Evolutionary conservation across 2,113 vertebrate genomes (phyloP).

Genomic region (Conger conger): DNA sequence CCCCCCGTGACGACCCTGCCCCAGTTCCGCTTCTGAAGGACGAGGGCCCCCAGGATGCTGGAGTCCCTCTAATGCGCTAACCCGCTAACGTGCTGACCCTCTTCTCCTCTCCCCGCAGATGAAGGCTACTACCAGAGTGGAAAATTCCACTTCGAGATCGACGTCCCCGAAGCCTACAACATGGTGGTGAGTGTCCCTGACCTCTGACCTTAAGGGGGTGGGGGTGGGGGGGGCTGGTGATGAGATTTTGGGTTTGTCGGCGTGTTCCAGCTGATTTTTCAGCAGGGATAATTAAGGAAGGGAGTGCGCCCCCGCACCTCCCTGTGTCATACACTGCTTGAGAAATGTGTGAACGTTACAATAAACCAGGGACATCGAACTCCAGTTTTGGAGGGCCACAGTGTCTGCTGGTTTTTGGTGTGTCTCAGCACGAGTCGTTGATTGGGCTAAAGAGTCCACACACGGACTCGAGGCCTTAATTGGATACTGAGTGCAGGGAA

Average conservation of each 20-base stretch:
- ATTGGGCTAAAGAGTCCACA: too few relatives aligned
- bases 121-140: slow-evolving; percentile 98
- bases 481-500: too few relatives aligned
- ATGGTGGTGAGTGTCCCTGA: slow-evolving; percentile 90
- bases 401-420: too few relatives aligned
- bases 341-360: neutral
- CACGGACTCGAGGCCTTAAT: too few relatives aligned
- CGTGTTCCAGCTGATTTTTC: neutral
- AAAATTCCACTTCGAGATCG: slow-evolving; percentile 95
- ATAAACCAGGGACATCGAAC: too few relatives aligned
- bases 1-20: neutral
- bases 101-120: slow-evolving; percentile 72
- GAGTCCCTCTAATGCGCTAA: too few relatives aligned
- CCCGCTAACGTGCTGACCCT: slow-evolving; percentile 23
- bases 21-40: neutral
- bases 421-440: too few relatives aligned
- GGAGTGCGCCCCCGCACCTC: neutral
- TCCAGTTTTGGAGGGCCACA: too few relatives aligned
- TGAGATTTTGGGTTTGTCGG: neutral
- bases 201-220: neutral
- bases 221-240: neutral
- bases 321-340: neutral
- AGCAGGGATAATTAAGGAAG: neutral
- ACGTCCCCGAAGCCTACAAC: slow-evolving; percentile 98
- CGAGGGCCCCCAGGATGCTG: too few relatives aligned